Percentiles rank a stretch among this genome's conserved stretches.
phyloP scores from a whole-genome alignment of 2,888 invertebrate species.

The Agriopis leucophaearia region DNA sequence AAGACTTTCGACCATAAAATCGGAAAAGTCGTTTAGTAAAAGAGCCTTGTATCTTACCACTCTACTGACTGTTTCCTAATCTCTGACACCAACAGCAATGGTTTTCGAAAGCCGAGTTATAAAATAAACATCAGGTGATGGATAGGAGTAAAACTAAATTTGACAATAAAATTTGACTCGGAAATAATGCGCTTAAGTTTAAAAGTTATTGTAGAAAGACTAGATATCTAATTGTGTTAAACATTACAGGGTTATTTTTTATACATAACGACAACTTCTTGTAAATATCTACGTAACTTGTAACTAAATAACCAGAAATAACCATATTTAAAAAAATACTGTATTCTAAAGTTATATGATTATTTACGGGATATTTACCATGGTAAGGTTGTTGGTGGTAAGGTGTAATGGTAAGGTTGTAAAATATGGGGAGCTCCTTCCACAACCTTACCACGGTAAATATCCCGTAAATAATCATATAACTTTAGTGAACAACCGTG shows the following conservation, averaged over 20 bases:
- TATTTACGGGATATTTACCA: too few species aligned
- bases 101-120: conserved; percentile 30
- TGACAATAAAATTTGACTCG: conserved; percentile 8
- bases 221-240: neutral
- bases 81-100: conserved; percentile 15
- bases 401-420: too few species aligned
- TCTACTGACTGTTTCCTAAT: neutral
- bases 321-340: too few species aligned
- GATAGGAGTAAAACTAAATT: conserved; percentile 24
- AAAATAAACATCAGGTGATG: conserved; percentile 31
- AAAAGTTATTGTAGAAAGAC: conserved; percentile 8
- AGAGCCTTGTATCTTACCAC: conserved; percentile 15
- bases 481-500: too few species aligned
- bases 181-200: conserved; percentile 13
- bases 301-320: too few species aligned
- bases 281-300: too few species aligned
- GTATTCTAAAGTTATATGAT: too few species aligned
- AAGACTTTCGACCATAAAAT: conserved; percentile 32
- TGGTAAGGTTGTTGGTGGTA: too few species aligned
- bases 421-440: too few species aligned
- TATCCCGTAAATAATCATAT: too few species aligned
- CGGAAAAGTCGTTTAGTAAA: conserved; percentile 19
- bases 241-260: neutral
- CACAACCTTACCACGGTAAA: too few species aligned
- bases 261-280: too few species aligned